Evolutionary conservation across 2,888 invertebrate species (phyloP), one percentile per base, ranked within the genome.

Genomic region (Cheilosia impressa): DNA sequence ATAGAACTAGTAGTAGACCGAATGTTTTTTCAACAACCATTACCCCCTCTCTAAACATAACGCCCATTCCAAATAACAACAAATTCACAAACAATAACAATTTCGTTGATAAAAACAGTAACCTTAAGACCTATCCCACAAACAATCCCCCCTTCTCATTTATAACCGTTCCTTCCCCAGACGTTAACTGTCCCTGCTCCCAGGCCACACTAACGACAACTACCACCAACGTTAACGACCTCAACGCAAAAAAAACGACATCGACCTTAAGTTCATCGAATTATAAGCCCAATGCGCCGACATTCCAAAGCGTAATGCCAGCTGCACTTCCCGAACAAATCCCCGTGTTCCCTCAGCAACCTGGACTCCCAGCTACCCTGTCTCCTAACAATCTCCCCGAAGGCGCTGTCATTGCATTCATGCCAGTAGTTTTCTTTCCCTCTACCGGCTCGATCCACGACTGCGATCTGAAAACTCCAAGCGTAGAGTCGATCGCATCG

Each of bases 361-460:
- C 91, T 53, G 91, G 91, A 31, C 89, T 90, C 79, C 91, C 92
- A 50, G 90, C 90, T 41, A 90, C 90, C 81, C 90, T 91, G 83
- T 90, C 92, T 65, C 90, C 91, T 41, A 90, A 91, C 89, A 90
- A 91, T 90, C 88, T 93, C 90, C 91, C 95, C 0, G 94, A 94
- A 89, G 95, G 95, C 7, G 92, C 92, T 22, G 93, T 95, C 15
- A 94, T 96, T 58, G 96, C 95, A 60, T 95, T 94, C 88, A 93
- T 96, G 88, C 96, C 96, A 0, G 95, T 96, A 3, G 93, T 96
- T 19, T 95, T 96, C 89, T 93, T 95, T 88, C 96, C 96, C 1
- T 34, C 63, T 62, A 63, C 91, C 92, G 34, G 93, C 92, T 91
- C 78, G 84, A n/a, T 88, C 88, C 60, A 92, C 92, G 89, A 93